These are phyloP conservation scores for Parauchenoglanis punctatus DNA, from an alignment of 2,797 vertebrate species.

Conservation along the genomic window DNA sequence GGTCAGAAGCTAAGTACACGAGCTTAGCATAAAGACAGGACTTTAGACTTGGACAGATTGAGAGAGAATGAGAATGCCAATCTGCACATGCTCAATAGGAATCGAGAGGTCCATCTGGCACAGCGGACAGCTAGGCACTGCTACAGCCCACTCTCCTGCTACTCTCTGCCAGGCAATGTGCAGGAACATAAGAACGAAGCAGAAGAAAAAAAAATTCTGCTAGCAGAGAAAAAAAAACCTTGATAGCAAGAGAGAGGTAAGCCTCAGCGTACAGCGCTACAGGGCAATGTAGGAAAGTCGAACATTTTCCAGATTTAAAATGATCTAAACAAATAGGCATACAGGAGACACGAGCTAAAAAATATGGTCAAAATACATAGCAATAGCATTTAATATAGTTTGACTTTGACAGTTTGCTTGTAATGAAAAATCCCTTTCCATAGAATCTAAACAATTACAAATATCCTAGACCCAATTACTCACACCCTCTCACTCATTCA, in stretches of 20 bases:
- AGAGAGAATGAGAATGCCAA: slow-evolving; percentile 27
- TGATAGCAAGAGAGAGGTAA: slow-evolving; percentile 48
- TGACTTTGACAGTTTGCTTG: neutral
- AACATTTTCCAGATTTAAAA: neutral
- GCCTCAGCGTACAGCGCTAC: neutral
- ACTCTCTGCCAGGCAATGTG: slow-evolving; percentile 39
- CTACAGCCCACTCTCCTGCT: slow-evolving; percentile 42
- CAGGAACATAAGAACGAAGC: slow-evolving; percentile 29
- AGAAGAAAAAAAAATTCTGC: slow-evolving; percentile 12
- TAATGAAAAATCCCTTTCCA: neutral
- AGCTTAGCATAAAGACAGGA: slow-evolving; percentile 11
- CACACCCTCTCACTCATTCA: neutral
- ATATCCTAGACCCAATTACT: neutral
- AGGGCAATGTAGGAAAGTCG: neutral
- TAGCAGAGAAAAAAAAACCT: slow-evolving; percentile 13
- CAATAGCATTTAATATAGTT: neutral
- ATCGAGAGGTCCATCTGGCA: slow-evolving; percentile 48
- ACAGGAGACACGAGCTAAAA: neutral
- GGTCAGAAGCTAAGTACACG: slow-evolving; percentile 18
- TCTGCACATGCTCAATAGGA: slow-evolving; percentile 35
- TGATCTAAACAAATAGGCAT: neutral
- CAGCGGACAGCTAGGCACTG: slow-evolving; percentile 40
- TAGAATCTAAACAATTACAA: neutral
- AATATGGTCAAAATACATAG: neutral
- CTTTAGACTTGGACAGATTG: slow-evolving; percentile 26